phyloP scores from a whole-genome alignment of 64 coral and sea anemone genomes.

The Exaiptasia diaphana region DNA sequence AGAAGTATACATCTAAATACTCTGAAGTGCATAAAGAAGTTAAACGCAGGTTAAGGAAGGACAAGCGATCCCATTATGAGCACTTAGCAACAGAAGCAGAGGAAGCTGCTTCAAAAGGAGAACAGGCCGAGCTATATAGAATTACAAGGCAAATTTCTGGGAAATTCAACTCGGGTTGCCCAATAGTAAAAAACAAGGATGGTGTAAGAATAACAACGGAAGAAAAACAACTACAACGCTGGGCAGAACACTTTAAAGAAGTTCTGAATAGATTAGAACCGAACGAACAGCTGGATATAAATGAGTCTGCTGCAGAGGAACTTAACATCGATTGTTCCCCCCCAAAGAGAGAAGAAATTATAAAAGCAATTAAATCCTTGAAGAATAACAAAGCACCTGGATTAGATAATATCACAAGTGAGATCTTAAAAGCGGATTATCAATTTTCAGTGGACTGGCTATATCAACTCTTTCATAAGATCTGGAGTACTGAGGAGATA shows the following conservation, averaged over 20 bases:
- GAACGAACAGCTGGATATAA: not conserved
- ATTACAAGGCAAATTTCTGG: slow-evolving; percentile 1
- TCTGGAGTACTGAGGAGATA: slow-evolving; percentile 4
- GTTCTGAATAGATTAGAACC: slow-evolving; percentile 4
- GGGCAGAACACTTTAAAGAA: slow-evolving; percentile 23
- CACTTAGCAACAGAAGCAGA: slow-evolving; percentile 1
- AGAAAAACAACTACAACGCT: not conserved
- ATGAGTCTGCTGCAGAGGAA: not conserved
- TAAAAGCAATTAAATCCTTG: slow-evolving; percentile 5
- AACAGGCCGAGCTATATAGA: not conserved
- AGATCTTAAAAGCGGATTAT: slow-evolving; percentile 24
- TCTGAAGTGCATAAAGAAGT: slow-evolving; percentile 15
- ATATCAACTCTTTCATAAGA: slow-evolving; percentile 22
- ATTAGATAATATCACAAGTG: not conserved
- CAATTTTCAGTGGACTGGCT: not conserved
- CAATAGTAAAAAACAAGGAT: slow-evolving; percentile 1
- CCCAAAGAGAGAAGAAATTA: not conserved
- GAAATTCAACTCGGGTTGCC: not conserved
- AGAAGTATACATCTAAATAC: slow-evolving; percentile 18
- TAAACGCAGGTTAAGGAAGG: slow-evolving; percentile 4
- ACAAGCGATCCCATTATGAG: slow-evolving; percentile 26
- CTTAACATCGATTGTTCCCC: not conserved
- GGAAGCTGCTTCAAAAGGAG: not conserved
- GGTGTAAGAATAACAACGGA: not conserved
- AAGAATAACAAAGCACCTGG: slow-evolving; percentile 42